Percentiles rank a stretch among this genome's conserved stretches.
phyloP scores from a whole-genome alignment of 2,888 invertebrate genomes.

The Dendrolimus houi region DNA sequence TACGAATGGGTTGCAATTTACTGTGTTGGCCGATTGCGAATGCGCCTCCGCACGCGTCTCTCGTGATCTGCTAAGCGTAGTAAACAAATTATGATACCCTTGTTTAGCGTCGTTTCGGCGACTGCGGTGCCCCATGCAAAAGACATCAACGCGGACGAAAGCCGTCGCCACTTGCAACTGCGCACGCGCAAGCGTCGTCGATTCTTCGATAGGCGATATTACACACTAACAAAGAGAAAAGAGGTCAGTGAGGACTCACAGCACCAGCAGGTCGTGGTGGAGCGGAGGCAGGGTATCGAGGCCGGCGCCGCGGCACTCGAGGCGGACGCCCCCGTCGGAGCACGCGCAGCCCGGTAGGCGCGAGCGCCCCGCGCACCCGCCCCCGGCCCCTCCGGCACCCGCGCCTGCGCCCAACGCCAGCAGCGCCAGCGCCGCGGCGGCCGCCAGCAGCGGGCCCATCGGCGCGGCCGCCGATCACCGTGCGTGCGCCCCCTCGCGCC shows the following conservation, averaged over 20 bases:
- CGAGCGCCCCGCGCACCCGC: constrained; percentile 9
- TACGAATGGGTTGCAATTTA: no score
- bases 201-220: no score
- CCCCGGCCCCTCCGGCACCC: constrained; percentile 18
- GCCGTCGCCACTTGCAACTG: background rate
- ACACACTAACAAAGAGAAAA: no score
- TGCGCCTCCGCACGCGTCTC: no score
- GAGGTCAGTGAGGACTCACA: constrained; percentile 31
- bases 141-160: constrained; percentile 20
- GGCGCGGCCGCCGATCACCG: constrained; percentile 5
- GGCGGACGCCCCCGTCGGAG: constrained; percentile 36
- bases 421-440: constrained; percentile 15
- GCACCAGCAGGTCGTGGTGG: constrained; percentile 29
- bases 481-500: background rate
- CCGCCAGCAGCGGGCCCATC: constrained; percentile 1
- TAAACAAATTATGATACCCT: no score
- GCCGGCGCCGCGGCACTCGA: constrained; percentile 38
- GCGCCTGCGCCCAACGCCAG: constrained; percentile 21
- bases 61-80: no score
- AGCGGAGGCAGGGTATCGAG: constrained; percentile 46
- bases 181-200: background rate
- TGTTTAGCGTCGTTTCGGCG: no score
- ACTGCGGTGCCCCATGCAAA: constrained; percentile 6
- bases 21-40: no score
- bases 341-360: constrained; percentile 31